Conservation (phyloP, 1,140 invertebrate species). For the Leguminivora glycinivorella region DNA sequence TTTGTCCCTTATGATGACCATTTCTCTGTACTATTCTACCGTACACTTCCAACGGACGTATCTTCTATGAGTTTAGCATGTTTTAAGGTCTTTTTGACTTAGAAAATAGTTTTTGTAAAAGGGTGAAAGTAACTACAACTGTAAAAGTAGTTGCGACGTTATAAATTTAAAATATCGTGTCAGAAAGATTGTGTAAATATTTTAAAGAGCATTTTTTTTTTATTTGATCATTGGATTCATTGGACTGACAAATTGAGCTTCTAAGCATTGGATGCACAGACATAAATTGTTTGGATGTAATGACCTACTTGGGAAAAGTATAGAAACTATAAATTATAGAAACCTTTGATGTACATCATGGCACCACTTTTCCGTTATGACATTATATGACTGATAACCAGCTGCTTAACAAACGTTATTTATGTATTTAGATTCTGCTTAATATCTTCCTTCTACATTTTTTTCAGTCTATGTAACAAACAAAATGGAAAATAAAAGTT, state of each 20-base stretch:
- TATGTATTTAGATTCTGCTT: no score
- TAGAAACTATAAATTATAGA: neutral
- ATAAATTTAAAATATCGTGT: neutral
- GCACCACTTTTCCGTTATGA: no score
- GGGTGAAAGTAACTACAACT: neutral
- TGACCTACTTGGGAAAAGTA: neutral
- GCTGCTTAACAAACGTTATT: no score
- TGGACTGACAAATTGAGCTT: constrained; percentile 7
- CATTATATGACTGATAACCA: no score
- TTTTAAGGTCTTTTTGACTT: neutral
- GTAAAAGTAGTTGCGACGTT: neutral
- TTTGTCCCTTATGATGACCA: neutral
- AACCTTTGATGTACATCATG: no score
- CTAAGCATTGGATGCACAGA: neutral
- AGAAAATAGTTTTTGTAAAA: neutral
- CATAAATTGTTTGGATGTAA: neutral
- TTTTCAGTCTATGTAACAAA: no score
- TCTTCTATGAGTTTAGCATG: neutral
- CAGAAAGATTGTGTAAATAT: neutral
- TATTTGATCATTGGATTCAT: neutral
- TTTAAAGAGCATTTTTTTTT: neutral
- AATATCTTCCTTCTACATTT: no score
- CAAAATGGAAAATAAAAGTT: neutral
- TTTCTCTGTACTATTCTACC: neutral
- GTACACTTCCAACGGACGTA: neutral